Conservation (phyloP, 1,140 invertebrate genomes). For the Diorhabda elongata region DNA sequence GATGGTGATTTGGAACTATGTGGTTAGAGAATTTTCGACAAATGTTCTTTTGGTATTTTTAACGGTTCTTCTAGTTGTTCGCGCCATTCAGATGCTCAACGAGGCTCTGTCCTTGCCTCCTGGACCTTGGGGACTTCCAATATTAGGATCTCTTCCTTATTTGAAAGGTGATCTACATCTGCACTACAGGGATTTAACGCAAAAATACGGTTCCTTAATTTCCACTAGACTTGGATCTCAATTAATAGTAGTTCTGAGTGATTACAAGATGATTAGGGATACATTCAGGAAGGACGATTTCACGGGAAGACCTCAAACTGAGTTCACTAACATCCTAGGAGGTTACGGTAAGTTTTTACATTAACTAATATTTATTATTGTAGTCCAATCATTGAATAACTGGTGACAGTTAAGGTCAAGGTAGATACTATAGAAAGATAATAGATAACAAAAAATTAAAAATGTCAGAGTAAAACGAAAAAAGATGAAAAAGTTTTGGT, state of each 20-base stretch:
- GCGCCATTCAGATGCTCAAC: conserved; percentile 52
- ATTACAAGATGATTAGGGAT: conserved; percentile 77
- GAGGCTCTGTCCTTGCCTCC: conserved; percentile 66
- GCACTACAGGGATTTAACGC: conserved; percentile 68
- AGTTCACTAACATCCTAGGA: conserved; percentile 79
- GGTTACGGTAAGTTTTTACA: conserved; percentile 77
- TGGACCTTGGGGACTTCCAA: conserved; percentile 78
- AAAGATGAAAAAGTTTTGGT: no score
- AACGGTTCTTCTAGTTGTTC: conserved; percentile 49
- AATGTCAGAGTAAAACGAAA: no score
- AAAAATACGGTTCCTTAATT: conserved; percentile 76
- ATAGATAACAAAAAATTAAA: no score
- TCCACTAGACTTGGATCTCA: conserved; percentile 76
- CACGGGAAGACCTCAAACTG: conserved; percentile 76
- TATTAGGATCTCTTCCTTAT: conserved; percentile 78
- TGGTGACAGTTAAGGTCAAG: no score
- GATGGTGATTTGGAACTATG: conserved; percentile 37
- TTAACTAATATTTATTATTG: background rate
- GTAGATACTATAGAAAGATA: no score
- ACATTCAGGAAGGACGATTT: conserved; percentile 81
- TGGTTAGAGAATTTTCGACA: conserved; percentile 34
- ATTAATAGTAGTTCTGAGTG: conserved; percentile 77
- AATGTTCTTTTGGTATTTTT: conserved; percentile 53
- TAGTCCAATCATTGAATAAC: no score
- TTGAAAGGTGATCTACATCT: conserved; percentile 72